These are phyloP conservation scores for Pionites leucogaster DNA, from an alignment of 2,113 vertebrate genomes.

Conservation along the genomic window DNA sequence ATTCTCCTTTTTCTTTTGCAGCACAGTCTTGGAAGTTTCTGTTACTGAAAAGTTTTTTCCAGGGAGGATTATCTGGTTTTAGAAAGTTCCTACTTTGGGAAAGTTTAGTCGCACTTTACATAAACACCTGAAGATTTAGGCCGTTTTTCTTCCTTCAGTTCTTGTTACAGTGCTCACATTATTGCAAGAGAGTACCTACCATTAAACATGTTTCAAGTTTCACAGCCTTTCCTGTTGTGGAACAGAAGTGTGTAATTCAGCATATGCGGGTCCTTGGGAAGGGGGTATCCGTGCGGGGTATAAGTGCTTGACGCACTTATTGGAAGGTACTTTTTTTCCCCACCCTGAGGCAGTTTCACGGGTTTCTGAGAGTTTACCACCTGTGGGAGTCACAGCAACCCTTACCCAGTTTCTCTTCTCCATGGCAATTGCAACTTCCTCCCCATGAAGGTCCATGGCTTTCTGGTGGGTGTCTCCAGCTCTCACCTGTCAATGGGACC, in stretches of 20 bases:
- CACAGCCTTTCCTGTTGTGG: background rate
- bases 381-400: background rate
- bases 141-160: background rate
- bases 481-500: background rate
- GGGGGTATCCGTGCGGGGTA: background rate
- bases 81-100: background rate
- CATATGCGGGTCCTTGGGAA: background rate
- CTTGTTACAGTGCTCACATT: background rate
- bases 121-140: background rate
- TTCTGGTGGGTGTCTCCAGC: background rate
- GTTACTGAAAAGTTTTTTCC: background rate
- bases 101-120: background rate
- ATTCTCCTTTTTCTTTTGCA: background rate
- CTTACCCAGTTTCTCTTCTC: background rate
- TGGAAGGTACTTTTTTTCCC: background rate
- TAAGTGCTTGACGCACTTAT: background rate
- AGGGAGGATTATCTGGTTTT: background rate
- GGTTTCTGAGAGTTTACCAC: background rate
- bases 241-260: background rate
- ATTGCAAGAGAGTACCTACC: background rate
- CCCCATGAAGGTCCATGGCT: rapidly evolving
- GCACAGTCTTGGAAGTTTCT: background rate
- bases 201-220: background rate
- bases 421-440: background rate
- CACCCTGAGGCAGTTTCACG: background rate